Conservation (phyloP, 2,797 vertebrate genomes). For the Diceros bicornis region DNA sequence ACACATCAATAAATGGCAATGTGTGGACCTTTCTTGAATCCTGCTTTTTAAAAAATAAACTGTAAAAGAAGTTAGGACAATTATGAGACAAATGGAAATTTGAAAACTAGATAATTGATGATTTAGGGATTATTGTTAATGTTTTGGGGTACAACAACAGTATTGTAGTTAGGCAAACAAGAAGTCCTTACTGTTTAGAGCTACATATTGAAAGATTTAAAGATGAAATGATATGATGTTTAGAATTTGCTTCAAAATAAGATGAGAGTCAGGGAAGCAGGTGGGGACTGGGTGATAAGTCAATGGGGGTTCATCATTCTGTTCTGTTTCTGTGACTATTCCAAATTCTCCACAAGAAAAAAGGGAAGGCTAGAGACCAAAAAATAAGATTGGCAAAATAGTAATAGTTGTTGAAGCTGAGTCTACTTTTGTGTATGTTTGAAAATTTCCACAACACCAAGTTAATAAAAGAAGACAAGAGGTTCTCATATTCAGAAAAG, state of each 20-base stretch:
- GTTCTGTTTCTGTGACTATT: not conserved
- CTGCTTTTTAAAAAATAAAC: not conserved
- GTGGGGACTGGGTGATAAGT: not conserved
- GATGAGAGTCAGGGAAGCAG: not conserved
- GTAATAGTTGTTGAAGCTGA: not conserved
- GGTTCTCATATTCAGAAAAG: not conserved
- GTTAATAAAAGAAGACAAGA: not conserved
- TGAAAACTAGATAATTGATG: not conserved
- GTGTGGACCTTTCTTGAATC: not conserved
- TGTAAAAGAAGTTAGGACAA: not conserved
- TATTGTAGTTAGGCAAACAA: not conserved
- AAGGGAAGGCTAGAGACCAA: not conserved
- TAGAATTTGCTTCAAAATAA: conserved; percentile 41
- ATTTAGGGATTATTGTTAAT: not conserved
- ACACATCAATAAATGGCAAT: not conserved
- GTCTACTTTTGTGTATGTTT: not conserved
- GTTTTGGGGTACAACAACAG: not conserved
- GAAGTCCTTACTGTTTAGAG: not conserved
- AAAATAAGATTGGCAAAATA: conserved; percentile 19
- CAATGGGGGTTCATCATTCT: not conserved
- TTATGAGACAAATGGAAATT: not conserved
- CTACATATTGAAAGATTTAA: not conserved
- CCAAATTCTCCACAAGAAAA: not conserved
- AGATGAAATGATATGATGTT: not conserved
- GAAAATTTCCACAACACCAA: not conserved